Evolutionary conservation across 2,888 invertebrate species (phyloP), one percentile per base, ranked within the genome.

Genomic region (Dermolepida albohirtum): DNA sequence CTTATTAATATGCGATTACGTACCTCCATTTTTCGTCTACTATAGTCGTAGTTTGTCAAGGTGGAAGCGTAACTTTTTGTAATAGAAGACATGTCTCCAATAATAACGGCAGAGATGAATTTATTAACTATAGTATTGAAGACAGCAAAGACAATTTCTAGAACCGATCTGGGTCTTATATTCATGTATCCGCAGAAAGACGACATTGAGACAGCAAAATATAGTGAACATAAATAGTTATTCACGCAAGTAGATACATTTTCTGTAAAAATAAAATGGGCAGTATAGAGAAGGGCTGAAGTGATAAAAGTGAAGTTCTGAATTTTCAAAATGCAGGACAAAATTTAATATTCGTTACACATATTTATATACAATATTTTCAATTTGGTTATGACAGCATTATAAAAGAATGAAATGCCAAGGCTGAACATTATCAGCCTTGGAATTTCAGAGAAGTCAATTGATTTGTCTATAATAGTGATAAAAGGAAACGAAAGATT

Each of bases 51-150:
- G 34, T 66, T 69, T 7, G 68, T 67, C 22, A 75, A 52, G 29
- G 70, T 73, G 40, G 71, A 75, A 0, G 71, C 68, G 55, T 63
- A 71, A 50, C 70, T 70, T 40, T 74, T 72, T 7, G 74, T 72
- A 40, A 73, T 71, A 0, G 72, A 71, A 5, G 75, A 72, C 66
- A 75, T 72, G 54, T 75, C 73, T 12, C 74, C 75, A 49, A 74
- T 71, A 41, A 74, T 70, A 34, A 72, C 55, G 7, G 74, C 72
- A 10, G 68, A 44, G 22, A 71, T 39, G 27, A 72, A 70, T 62
- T 73, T 72, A 51, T 69, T 70, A 7, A 69, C 7, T 8, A 74
- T 44, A 11, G 72, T 67, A 22, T 70, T 51, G 11, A 70, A 14
- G 10, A 67, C 68, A 11, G 64, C 63, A 10, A 73, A 27, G 8